Evolutionary conservation across 2,113 vertebrate species (phyloP).

Genomic region (Cepphus grylle): DNA sequence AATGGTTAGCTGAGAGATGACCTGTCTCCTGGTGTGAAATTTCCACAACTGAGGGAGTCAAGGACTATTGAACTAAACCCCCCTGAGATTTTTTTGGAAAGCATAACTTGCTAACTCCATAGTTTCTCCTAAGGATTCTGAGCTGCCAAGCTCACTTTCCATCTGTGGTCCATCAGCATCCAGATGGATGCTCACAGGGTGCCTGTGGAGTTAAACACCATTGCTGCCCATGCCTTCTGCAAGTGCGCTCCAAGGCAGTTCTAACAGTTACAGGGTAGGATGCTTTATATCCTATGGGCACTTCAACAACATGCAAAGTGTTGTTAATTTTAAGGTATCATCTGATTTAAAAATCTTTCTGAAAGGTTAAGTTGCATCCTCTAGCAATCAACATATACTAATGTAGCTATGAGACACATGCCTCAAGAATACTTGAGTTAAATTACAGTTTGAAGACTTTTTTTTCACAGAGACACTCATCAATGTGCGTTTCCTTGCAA

Average conservation of each 20-base stretch:
- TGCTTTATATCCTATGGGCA: not conserved
- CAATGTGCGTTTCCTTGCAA: not conserved
- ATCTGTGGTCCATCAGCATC: slow-evolving; percentile 17
- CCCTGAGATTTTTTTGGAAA: not conserved
- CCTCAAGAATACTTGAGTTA: not conserved
- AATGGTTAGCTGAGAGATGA: not conserved
- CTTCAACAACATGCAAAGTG: not conserved
- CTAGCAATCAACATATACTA: not conserved
- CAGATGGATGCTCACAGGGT: slow-evolving; percentile 16
- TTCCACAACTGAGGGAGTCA: not conserved
- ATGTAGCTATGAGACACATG: not conserved
- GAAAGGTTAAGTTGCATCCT: not conserved
- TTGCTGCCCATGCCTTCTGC: not conserved
- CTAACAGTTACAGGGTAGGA: not conserved
- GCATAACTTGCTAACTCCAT: not conserved
- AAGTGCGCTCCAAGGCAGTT: not conserved
- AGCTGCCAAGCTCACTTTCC: slow-evolving; percentile 9
- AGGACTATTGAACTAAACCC: not conserved
- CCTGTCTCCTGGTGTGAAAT: not conserved
- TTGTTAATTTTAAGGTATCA: not conserved
- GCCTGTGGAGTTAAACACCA: not conserved
- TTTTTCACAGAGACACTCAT: not conserved
- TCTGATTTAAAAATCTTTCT: not conserved
- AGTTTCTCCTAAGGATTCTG: not conserved
- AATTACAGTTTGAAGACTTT: not conserved